Evolutionary conservation across 1,140 invertebrate genomes (phyloP).

Genomic region (Apolygus lucorum): DNA sequence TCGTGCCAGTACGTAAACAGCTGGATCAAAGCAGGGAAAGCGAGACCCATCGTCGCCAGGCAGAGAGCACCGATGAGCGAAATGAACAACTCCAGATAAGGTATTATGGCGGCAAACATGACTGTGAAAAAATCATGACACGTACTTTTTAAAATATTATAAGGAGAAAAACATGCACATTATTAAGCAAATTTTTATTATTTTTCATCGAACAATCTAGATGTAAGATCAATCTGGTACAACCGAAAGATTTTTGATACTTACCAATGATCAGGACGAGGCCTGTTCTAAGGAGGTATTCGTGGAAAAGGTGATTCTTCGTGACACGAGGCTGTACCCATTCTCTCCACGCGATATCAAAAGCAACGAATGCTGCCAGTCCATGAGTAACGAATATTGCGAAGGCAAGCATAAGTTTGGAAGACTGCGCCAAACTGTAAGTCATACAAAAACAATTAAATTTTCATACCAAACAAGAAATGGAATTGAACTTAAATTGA

Average conservation of each 20-base stretch:
- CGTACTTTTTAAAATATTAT: too few relatives aligned
- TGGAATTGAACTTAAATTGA: too few relatives aligned
- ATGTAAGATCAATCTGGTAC: conserved; percentile 4
- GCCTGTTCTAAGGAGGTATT: conserved; percentile 56
- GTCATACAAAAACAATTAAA: too few relatives aligned
- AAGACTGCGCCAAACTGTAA: conserved; percentile 59
- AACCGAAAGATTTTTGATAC: too few relatives aligned
- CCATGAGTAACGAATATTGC: conserved; percentile 77
- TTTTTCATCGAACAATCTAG: too few relatives aligned
- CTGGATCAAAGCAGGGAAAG: conserved; percentile 76
- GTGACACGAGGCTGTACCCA: conserved; percentile 43
- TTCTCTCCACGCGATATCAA: conserved; percentile 77
- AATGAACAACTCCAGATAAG: conserved; percentile 74
- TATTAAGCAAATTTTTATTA: too few relatives aligned
- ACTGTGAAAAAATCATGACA: conserved; percentile 46
- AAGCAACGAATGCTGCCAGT: conserved; percentile 80
- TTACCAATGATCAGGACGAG: conserved; percentile 71
- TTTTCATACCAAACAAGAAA: too few relatives aligned
- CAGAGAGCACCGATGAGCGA: conserved; percentile 79
- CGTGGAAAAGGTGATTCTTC: conserved; percentile 44
- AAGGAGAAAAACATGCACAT: too few relatives aligned
- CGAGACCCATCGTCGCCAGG: conserved; percentile 66
- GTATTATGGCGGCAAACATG: conserved; percentile 64
- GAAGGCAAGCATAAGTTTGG: conserved; percentile 65
- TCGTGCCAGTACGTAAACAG: conserved; percentile 56